phyloP scores from a whole-genome alignment of 2,888 invertebrate species.

The Epistrophe grossulariae region DNA sequence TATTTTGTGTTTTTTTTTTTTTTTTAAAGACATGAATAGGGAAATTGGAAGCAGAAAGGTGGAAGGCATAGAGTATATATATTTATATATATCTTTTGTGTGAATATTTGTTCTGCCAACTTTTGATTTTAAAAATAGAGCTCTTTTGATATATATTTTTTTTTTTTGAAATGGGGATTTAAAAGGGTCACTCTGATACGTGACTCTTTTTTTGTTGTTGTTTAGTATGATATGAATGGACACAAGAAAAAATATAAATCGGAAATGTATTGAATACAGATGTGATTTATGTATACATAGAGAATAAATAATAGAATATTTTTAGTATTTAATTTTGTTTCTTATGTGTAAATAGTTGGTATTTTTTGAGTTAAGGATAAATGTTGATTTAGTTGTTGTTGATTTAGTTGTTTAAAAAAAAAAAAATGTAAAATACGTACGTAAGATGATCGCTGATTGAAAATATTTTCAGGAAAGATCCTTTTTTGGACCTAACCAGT shows the following conservation, averaged over 20 bases:
- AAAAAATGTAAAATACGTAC: too few relatives aligned
- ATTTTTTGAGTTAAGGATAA: too few relatives aligned
- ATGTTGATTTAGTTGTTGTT: too few relatives aligned
- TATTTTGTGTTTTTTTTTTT: conserved; percentile 13
- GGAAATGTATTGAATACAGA: not conserved
- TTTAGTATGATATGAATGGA: not conserved
- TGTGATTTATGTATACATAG: too few relatives aligned
- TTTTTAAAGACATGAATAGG: not conserved
- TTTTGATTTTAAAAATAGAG: conserved; percentile 29
- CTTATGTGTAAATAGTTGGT: too few relatives aligned
- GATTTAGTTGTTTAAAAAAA: too few relatives aligned
- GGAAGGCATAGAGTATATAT: not conserved
- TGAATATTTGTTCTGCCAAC: conserved; percentile 11
- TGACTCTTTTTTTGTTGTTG: conserved; percentile 17
- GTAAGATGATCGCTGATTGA: too few relatives aligned
- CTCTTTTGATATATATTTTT: conserved; percentile 1
- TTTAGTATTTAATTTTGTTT: too few relatives aligned
- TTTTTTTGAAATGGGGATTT: conserved; percentile 1
- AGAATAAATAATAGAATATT: too few relatives aligned
- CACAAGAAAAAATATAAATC: not conserved
- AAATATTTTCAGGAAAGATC: too few relatives aligned
- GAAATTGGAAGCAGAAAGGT: not conserved
- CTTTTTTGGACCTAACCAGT: too few relatives aligned
- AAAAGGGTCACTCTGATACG: conserved; percentile 18
- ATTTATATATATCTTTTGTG: not conserved